Percentiles rank a stretch among this genome's conserved stretches.
These are phyloP conservation scores for Chloebia gouldiae DNA, from an alignment of 2,113 vertebrate genomes.

Conservation along the genomic window DNA sequence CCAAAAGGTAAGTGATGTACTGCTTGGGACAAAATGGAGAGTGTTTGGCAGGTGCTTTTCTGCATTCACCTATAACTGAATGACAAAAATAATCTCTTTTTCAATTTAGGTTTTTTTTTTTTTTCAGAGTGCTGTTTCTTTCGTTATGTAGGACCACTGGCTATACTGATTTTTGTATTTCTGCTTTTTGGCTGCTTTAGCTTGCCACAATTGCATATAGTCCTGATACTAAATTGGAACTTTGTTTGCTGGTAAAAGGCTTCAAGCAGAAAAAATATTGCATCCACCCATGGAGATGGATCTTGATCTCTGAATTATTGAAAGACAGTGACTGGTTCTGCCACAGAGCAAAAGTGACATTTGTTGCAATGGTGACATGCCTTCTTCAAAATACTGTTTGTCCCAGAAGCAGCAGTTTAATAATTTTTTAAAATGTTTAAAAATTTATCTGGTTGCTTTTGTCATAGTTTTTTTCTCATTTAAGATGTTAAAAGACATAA, in stretches of 20 bases:
- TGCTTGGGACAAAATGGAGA: background rate
- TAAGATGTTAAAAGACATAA: background rate
- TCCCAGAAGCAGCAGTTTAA: background rate
- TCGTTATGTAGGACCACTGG: background rate
- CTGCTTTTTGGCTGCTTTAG: slow-evolving; percentile 14
- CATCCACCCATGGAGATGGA: background rate
- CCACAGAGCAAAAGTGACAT: background rate
- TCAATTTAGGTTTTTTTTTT: background rate
- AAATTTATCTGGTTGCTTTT: background rate
- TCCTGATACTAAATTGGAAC: background rate
- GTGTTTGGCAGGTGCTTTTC: background rate
- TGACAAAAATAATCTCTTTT: background rate
- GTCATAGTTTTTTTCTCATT: background rate
- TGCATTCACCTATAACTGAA: background rate
- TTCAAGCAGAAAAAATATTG: background rate
- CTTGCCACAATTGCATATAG: slow-evolving; percentile 22
- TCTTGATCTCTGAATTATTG: background rate
- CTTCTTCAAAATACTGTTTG: background rate
- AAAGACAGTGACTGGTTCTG: background rate
- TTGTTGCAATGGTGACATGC: background rate
- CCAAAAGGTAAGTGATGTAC: background rate
- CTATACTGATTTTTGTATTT: background rate
- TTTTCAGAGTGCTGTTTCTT: background rate
- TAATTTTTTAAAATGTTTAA: background rate
- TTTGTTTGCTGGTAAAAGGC: background rate